A percentile compares a stretch with the other conserved stretches of the same genome.
phyloP scores from a whole-genome alignment of 2,113 vertebrate species.

The Paratilapia polleni region DNA sequence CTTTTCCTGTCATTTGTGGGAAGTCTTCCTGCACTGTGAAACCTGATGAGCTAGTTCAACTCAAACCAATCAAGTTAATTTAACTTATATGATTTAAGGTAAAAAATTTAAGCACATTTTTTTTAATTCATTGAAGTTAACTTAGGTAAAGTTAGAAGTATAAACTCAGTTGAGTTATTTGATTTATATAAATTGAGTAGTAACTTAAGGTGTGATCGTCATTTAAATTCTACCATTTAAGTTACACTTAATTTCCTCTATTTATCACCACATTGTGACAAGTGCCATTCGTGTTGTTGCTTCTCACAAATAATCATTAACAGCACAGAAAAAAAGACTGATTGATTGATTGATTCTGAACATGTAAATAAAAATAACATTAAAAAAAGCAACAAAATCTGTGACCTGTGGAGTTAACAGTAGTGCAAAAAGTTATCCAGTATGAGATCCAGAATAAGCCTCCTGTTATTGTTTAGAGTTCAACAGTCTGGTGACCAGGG shows the following conservation, averaged over 20 bases:
- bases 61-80: too few relatives aligned
- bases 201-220: not conserved
- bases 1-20: not conserved
- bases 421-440: too few relatives aligned
- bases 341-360: too few relatives aligned
- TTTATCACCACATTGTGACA: not conserved
- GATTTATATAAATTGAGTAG: not conserved
- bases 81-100: not conserved
- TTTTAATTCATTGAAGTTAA: not conserved
- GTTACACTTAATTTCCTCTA: not conserved
- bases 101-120: not conserved
- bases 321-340: not conserved
- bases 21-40: not conserved
- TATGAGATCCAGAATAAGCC: too few relatives aligned
- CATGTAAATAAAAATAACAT: too few relatives aligned
- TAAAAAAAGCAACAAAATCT: too few relatives aligned
- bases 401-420: too few relatives aligned
- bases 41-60: not conserved
- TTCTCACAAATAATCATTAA: not conserved
- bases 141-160: too few relatives aligned
- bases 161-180: not conserved
- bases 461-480: too few relatives aligned
- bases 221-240: fast-evolving
- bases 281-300: not conserved
- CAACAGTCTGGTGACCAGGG: too few relatives aligned